Conservation (phyloP, 2,888 invertebrate species). For the Invenusta paracnida region DNA sequence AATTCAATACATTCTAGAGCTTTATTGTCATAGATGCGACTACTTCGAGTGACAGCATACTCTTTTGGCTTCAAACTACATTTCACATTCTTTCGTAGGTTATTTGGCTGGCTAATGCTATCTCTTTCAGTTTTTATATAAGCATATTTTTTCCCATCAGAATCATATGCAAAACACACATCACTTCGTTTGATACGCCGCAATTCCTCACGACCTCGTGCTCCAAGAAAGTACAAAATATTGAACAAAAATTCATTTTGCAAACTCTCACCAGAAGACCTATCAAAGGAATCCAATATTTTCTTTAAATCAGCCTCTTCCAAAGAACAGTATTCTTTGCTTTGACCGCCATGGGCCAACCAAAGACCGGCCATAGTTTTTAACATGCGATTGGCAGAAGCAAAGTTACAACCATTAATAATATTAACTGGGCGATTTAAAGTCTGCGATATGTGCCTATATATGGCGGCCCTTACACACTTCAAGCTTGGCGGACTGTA, state of each 20-base stretch:
- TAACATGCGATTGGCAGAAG: neutral
- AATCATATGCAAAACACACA: neutral
- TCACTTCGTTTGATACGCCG: slow-evolving; percentile 15
- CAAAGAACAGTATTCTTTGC: neutral
- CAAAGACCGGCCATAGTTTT: neutral
- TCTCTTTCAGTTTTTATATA: slow-evolving; percentile 18
- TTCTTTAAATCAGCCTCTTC: slow-evolving; percentile 14
- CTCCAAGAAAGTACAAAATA: slow-evolving; percentile 15
- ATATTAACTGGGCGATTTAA: neutral
- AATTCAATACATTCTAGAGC: slow-evolving; percentile 15
- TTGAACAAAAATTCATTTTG: neutral
- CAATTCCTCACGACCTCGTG: slow-evolving; percentile 15
- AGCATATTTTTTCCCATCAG: slow-evolving; percentile 16
- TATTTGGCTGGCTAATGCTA: slow-evolving; percentile 11
- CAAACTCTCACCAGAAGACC: neutral
- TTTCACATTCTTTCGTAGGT: slow-evolving; percentile 20
- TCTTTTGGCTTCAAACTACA: neutral
- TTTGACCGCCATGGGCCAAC: slow-evolving; percentile 20
- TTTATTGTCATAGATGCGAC: slow-evolving; percentile 9
- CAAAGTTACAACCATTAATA: neutral
- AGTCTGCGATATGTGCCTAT: neutral
- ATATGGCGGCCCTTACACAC: no score
- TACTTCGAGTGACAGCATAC: neutral
- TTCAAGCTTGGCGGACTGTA: neutral
- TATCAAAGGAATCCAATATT: neutral